Base-by-base conservation (phyloP, 2,888 invertebrate genomes). In the Melinaea marsaeus region DNA sequence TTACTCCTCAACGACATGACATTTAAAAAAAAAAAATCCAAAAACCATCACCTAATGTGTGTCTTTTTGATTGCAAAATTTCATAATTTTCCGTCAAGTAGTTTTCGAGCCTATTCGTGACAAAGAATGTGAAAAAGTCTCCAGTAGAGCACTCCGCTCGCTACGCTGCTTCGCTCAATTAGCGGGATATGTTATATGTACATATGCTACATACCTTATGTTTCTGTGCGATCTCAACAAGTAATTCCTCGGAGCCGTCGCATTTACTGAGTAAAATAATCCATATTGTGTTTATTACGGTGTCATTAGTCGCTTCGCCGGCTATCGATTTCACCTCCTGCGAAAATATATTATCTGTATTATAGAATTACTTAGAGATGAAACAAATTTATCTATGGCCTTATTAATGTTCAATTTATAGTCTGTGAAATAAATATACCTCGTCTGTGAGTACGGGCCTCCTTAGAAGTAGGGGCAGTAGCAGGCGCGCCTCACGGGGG, bases 281-380 rank as follows among this genome's bases (percentile, higher is more conserved):
- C 90, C 90, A 90, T 9, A 86, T 69, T 5, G 82, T 77, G 64
- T 78, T 83, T 1, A 83, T 59, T 1, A 79, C 74, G 0, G 80
- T 73, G 2, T 73, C 71, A 2, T 70, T 64, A 0, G 74, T 65
- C 0, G 75, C 74, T 2, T 68, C 72, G 3, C 78, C 72, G 2
- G 69, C 67, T 37, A 90, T 61, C 73, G 74, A 80, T 58, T 81
- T 76, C 32, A 88, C 75, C 72, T 90, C 90, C 90, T 90, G 74
- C n/a, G 75, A 78, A 55, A 22, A 64, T 42, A 57, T 5, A 48
- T 7, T 35, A 22, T 55, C 22, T 9, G 13, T 6, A 42, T 56
- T 42, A 48, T 9, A 37, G n/a, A 48, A 22, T 35, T 37, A 5
- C 6, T 48, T 48, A 47, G 37, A 42, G 9, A 2, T 42, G 3